phyloP scores from a whole-genome alignment of 2,113 vertebrate species.

The Cyprinodon variegatus region DNA sequence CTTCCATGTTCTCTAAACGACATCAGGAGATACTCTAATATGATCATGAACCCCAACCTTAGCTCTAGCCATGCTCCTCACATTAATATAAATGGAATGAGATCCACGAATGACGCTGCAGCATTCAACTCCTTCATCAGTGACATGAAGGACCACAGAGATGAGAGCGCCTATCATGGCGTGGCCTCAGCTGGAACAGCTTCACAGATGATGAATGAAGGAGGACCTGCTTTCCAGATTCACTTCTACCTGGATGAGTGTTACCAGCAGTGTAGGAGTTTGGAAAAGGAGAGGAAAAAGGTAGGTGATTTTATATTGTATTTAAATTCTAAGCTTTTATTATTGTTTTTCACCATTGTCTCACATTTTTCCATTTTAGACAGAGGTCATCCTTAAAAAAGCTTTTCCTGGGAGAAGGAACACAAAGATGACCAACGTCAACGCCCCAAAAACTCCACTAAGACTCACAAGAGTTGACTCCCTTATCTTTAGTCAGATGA shows the following conservation, averaged over 20 bases:
- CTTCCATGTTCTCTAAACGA: conserved; percentile 49
- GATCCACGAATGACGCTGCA: conserved; percentile 62
- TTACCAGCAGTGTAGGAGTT: conserved; percentile 78
- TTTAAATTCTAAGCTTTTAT: neutral
- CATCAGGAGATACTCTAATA: conserved; percentile 27
- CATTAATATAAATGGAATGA: conserved; percentile 64
- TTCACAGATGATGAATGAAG: conserved; percentile 64
- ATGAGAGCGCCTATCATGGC: conserved; percentile 64
- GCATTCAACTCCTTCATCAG: conserved; percentile 64
- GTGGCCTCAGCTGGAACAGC: conserved; percentile 42
- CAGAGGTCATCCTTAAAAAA: conserved; percentile 68
- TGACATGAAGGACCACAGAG: conserved; percentile 53
- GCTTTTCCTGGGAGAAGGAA: conserved; percentile 61
- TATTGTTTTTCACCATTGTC: neutral
- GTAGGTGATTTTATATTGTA: conserved; percentile 60
- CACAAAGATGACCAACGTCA: conserved; percentile 33
- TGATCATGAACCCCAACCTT: conserved; percentile 55
- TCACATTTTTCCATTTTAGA: conserved; percentile 58
- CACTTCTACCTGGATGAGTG: conserved; percentile 82
- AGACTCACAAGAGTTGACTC: conserved; percentile 73
- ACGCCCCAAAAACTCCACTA: conserved; percentile 63
- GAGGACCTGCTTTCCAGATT: conserved; percentile 74
- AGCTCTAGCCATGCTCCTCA: conserved; percentile 35
- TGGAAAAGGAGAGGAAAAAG: conserved; percentile 87
- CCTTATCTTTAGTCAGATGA: conserved; percentile 75